phyloP scores from a whole-genome alignment of 2,888 invertebrate species.

The Drosophila lacicola region DNA sequence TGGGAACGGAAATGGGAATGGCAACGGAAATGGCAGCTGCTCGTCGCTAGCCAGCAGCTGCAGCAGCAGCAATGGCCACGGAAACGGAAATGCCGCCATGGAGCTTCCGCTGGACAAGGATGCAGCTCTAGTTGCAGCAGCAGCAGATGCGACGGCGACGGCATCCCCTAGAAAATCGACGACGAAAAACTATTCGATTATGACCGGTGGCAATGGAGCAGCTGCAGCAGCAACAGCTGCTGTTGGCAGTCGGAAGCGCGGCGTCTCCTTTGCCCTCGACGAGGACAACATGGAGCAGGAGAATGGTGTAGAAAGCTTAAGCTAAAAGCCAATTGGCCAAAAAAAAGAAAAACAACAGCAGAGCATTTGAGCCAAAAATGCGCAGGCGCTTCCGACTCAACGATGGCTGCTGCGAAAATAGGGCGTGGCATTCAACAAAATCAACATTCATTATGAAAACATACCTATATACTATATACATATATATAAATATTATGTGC shows the following conservation, averaged over 20 bases:
- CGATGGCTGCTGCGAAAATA: constrained; percentile 24
- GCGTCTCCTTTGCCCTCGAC: constrained; percentile 37
- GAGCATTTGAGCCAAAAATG: constrained; percentile 46
- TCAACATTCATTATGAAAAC: constrained; percentile 39
- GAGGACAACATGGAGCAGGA: constrained; percentile 41
- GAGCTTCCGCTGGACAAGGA: constrained; percentile 26
- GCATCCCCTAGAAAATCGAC: constrained; percentile 32
- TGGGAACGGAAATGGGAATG: constrained; percentile 36
- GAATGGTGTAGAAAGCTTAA: constrained; percentile 29
- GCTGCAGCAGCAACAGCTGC: constrained; percentile 5
- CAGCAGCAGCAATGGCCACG: constrained; percentile 31
- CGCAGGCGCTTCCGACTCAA: constrained; percentile 59
- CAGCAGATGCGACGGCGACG: background rate
- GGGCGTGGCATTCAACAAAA: constrained; percentile 36
- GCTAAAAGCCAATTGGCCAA: constrained; percentile 17
- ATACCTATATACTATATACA: constrained; percentile 11
- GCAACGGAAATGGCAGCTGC: constrained; percentile 36
- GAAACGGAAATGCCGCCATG: constrained; percentile 27
- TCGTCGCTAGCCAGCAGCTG: constrained; percentile 43
- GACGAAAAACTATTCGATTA: constrained; percentile 79
- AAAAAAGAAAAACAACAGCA: background rate
- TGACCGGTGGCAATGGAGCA: constrained; percentile 61
- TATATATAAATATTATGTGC: constrained; percentile 14
- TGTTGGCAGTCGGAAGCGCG: constrained; percentile 48
- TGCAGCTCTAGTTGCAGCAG: background rate